phyloP scores from a whole-genome alignment of 1,140 invertebrate genomes.

The Neodiprion lecontei region DNA sequence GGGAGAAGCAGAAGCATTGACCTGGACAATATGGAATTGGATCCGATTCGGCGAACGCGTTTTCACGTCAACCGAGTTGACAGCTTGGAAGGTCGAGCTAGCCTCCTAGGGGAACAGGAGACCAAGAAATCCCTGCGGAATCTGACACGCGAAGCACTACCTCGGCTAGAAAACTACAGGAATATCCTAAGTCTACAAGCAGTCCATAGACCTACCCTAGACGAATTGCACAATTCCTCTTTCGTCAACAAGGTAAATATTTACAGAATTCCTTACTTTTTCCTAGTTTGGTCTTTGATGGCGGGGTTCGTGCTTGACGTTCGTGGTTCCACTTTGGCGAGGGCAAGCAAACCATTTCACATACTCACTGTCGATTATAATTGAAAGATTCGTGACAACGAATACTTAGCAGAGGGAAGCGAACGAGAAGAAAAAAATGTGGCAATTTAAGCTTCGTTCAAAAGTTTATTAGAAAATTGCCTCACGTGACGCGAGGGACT shows the following conservation, averaged over 20 bases:
- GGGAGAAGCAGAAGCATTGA: conserved; percentile 43
- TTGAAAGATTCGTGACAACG: background rate
- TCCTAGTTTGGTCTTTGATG: too few species aligned
- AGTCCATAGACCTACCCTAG: conserved; percentile 87
- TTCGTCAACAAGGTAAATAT: conserved; percentile 75
- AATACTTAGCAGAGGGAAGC: background rate
- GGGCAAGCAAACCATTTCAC: too few species aligned
- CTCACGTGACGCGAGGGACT: background rate
- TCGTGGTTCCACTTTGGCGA: too few species aligned
- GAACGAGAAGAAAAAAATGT: background rate
- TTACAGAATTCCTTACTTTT: too few species aligned
- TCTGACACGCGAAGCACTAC: conserved; percentile 90
- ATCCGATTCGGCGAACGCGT: conserved; percentile 57
- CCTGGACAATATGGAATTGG: conserved; percentile 52
- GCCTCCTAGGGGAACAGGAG: conserved; percentile 57
- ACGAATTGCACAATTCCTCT: conserved; percentile 89
- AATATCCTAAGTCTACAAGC: conserved; percentile 92
- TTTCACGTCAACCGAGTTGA: conserved; percentile 69
- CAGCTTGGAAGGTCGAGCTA: conserved; percentile 56
- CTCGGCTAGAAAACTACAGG: conserved; percentile 91
- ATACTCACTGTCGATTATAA: background rate
- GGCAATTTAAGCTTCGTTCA: background rate
- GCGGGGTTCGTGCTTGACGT: too few species aligned
- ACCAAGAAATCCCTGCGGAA: conserved; percentile 68
- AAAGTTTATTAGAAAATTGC: background rate